Evolutionary conservation across 1,140 invertebrate genomes (phyloP), one percentile per base, ranked within the genome.

Genomic region (Trypoxylus dichotomus): DNA sequence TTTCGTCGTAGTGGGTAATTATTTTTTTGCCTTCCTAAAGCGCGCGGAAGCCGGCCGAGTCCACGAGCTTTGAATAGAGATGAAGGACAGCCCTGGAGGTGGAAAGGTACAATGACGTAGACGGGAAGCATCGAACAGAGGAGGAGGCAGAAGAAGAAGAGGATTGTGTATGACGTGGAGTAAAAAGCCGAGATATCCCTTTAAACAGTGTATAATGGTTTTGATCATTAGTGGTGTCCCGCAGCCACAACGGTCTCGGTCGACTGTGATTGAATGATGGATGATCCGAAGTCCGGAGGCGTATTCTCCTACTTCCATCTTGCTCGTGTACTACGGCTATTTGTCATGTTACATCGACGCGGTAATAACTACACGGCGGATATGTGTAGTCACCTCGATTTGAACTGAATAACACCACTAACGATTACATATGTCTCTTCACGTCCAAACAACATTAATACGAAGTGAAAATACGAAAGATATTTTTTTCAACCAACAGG

Each of bases 211-310:
- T 80, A 80, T 82, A 83, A 83, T 83, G 81, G 80, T 79, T 82
- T 81, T 81, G 81, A 82, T 83, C 81, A 82, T 83, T 83, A 82
- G 81, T 72, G 79, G 78, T 75, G 79, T 77, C 79, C 78, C 80
- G 76, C 79, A 76, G 73, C 72, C n/a, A 77, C 79, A 76, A 74
- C 42, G 42, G 58, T 60, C 21, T 11, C 60, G 75, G 68, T 77
- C 76, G 77, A 37, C 32, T 37, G 32, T 81, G 81, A 81, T 81
- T 82, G 80, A 81, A 79, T 82, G 81, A 82, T 82, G 78, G 81
- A 82, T 82, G 80, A 80, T 79, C 79, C 74, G 21, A 77, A 74
- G 76, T 58, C 19, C 75, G 47, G 76, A 29, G 54, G 43, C 43
- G 75, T 60, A 24, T 77, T 41, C 58, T 68, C 63, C 19, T 68